phyloP scores from a whole-genome alignment of 2,888 invertebrate genomes.

The Rhagium mordax region DNA sequence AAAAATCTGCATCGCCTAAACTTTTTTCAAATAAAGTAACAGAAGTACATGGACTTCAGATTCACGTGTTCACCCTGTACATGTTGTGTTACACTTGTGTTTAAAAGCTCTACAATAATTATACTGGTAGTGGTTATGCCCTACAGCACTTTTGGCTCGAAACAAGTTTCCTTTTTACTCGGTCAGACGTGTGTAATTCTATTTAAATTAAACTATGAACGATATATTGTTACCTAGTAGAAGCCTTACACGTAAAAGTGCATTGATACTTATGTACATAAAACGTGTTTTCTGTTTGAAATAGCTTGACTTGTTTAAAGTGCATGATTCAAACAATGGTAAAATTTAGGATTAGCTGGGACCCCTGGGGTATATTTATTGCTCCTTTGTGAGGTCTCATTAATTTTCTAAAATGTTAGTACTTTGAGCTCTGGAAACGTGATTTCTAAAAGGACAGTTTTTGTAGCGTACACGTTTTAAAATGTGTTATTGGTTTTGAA shows the following conservation, averaged over 20 bases:
- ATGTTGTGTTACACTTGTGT: slow-evolving; percentile 43
- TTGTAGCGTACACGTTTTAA: not conserved
- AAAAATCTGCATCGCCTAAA: no score
- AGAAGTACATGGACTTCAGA: not conserved
- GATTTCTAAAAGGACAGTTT: not conserved
- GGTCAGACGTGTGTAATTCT: slow-evolving; percentile 25
- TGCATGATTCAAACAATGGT: slow-evolving; percentile 23
- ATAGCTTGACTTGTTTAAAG: not conserved
- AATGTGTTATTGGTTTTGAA: no score
- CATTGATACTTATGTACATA: slow-evolving; percentile 10
- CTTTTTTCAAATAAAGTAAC: no score
- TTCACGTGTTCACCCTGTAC: slow-evolving; percentile 14
- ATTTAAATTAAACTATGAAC: slow-evolving; percentile 25
- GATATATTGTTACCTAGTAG: slow-evolving; percentile 23
- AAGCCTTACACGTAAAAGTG: slow-evolving; percentile 15
- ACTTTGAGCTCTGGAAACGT: not conserved
- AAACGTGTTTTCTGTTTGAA: slow-evolving; percentile 18
- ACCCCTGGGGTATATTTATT: slow-evolving; percentile 7
- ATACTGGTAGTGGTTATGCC: slow-evolving; percentile 27
- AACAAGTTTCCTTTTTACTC: slow-evolving; percentile 31
- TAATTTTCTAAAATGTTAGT: not conserved
- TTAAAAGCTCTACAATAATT: slow-evolving; percentile 19
- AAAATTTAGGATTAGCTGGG: slow-evolving; percentile 15
- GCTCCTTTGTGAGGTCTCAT: not conserved
- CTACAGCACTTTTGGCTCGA: slow-evolving; percentile 17